Evolutionary conservation across 2,113 vertebrate species (phyloP), one percentile per base, ranked within the genome.

Genomic region (Actenoides lindsayi): DNA sequence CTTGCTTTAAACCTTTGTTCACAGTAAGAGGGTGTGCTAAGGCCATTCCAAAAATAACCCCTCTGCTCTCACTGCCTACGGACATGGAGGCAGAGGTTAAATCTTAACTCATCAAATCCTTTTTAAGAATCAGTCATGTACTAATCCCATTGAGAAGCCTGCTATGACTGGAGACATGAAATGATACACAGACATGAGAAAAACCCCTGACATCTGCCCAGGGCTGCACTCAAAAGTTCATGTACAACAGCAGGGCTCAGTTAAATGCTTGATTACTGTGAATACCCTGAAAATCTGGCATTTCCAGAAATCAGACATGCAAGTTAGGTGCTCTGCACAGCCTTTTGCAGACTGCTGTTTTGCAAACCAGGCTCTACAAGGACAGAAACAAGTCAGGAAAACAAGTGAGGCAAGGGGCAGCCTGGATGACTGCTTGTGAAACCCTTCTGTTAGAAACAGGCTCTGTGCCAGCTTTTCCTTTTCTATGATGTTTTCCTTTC

Each of bases 321-420:
- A 96, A 79, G 86, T 68, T 92, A 76, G 74, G 67, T 73, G 74
- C 42, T 60, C 68, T 27, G 7, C 56, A 51, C 80, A 89, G 89
- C 37, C 81, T 89, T 88, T 48, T 76, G 65, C 83, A 89, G 83
- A 82, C 62, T 87, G 69, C 79, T 92, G 71, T 48, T 89, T 95
- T 92, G 80, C 77, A 91, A 73, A 89, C 77, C 89, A 65, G 54
- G 19, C 73, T 73, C 80, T 73, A 14, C 51, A 59, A 78, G 46
- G 48, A 74, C 68, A 85, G 81, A 79, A 94, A 67, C 68, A 91
- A 95, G 77, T 89, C 79, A 87, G 63, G 57, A 87, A 97, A 97
- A 87, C 42, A 95, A 95, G 81, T 23, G 77, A 91, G 81, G 57
- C 80, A 75, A 96, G 74, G 83, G 57, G 44, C 89, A 92, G 90